Conservation (phyloP, 2,797 vertebrate species). For the Capromys pilorides region DNA sequence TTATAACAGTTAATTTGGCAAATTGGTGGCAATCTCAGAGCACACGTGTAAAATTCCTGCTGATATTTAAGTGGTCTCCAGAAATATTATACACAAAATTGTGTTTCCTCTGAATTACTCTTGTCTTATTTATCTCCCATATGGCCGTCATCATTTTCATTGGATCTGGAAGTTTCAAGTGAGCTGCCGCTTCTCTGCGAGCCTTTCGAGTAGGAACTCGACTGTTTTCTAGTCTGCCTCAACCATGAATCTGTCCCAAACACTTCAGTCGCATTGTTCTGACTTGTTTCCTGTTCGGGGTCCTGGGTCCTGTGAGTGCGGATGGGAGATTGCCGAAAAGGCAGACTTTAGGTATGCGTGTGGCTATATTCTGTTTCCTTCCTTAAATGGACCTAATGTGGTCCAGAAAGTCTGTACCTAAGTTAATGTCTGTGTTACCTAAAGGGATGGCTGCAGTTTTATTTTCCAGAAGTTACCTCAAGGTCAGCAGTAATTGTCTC, state of each 20-base stretch:
- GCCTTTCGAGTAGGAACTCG: too few relatives aligned
- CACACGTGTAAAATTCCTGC: not conserved
- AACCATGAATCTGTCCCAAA: not conserved
- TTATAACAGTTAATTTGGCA: not conserved
- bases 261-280: not conserved
- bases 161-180: not conserved
- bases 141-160: not conserved
- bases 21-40: not conserved
- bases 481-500: conserved; percentile 46
- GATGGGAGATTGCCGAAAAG: not conserved
- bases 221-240: not conserved
- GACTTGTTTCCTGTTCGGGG: not conserved
- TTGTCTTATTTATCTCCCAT: not conserved
- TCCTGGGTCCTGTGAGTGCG: conserved; percentile 50
- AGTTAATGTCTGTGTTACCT: conserved; percentile 57
- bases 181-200: not conserved
- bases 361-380: conserved; percentile 68
- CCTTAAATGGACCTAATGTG: conserved; percentile 74
- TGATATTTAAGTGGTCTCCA: not conserved
- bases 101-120: not conserved
- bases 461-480: conserved; percentile 46
- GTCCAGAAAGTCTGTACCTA: conserved; percentile 70
- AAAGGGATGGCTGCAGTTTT: conserved; percentile 11
- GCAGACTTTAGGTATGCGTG: conserved; percentile 62
- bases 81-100: not conserved